Evolutionary conservation across 2,797 vertebrate genomes (phyloP).

Genomic region (Hemitrygon akajei): DNA sequence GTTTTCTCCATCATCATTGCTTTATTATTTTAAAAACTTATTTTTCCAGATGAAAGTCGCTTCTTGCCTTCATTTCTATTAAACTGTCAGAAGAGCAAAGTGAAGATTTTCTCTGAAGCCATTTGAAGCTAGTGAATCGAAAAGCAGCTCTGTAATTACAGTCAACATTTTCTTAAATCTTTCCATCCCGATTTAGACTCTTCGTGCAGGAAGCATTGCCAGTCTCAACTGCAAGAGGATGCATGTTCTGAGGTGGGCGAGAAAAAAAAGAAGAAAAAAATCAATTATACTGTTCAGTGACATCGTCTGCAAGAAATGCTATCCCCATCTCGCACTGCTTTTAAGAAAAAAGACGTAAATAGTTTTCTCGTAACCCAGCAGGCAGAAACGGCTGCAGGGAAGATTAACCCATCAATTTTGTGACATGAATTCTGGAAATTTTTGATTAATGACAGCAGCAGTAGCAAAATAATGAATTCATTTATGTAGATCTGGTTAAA

Average conservation of each 20-base stretch:
- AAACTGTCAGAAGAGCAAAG: conserved; percentile 4
- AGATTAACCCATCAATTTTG: conserved; percentile 14
- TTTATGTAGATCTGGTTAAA: not conserved
- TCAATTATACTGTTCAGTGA: not conserved
- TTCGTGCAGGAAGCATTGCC: conserved; percentile 1
- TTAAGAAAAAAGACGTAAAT: not conserved
- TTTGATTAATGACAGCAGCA: not conserved
- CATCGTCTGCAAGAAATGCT: not conserved
- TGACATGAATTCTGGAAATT: not conserved
- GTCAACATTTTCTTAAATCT: not conserved
- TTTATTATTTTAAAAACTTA: not conserved
- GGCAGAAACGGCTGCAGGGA: not conserved
- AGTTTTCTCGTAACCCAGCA: not conserved
- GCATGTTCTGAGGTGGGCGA: not conserved
- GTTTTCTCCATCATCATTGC: not conserved
- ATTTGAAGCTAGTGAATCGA: not conserved
- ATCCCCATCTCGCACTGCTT: not conserved
- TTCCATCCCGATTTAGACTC: not conserved
- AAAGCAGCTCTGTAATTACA: not conserved
- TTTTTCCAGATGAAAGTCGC: not conserved
- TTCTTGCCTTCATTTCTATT: not conserved
- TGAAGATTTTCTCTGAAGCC: not conserved
- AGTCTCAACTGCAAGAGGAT: not conserved
- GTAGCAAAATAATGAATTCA: not conserved
- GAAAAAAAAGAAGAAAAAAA: not conserved